These are phyloP conservation scores for Nomada lathburiana DNA, from an alignment of 2,888 invertebrate genomes.

Conservation along the genomic window DNA sequence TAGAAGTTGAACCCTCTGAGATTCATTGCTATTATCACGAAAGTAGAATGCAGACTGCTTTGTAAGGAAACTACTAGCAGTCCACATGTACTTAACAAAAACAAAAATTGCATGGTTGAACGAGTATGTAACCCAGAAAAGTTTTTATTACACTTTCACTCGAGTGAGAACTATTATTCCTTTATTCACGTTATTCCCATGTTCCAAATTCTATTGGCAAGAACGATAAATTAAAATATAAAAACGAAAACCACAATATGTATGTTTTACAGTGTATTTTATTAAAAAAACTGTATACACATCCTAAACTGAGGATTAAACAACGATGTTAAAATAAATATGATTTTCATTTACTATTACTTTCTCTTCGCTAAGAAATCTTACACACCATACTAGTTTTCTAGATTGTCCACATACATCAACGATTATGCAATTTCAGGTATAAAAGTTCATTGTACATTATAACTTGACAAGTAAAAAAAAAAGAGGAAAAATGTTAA, in stretches of 20 bases:
- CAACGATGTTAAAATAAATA: slow-evolving; percentile 84
- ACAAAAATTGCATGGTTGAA: slow-evolving; percentile 57
- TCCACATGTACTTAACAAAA: slow-evolving; percentile 39
- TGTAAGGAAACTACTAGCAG: not conserved
- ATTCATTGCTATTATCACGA: slow-evolving; percentile 28
- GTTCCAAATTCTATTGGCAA: not conserved
- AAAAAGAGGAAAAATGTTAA: slow-evolving; percentile 57
- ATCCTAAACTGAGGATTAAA: slow-evolving; percentile 80
- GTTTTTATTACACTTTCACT: slow-evolving; percentile 56
- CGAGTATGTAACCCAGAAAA: slow-evolving; percentile 8
- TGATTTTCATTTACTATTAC: slow-evolving; percentile 77
- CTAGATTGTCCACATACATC: slow-evolving; percentile 76
- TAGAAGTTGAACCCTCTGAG: slow-evolving; percentile 1
- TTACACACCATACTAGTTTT: slow-evolving; percentile 71
- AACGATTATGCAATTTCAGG: slow-evolving; percentile 73
- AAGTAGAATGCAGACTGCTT: slow-evolving; percentile 31
- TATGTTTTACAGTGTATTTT: slow-evolving; percentile 63
- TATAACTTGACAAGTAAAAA: slow-evolving; percentile 71
- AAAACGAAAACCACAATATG: not conserved
- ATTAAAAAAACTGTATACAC: slow-evolving; percentile 78
- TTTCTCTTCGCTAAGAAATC: slow-evolving; percentile 70
- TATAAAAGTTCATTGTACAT: slow-evolving; percentile 75
- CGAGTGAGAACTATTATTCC: slow-evolving; percentile 1
- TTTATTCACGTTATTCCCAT: not conserved
- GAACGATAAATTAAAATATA: not conserved